Conservation (phyloP, 2,113 vertebrate genomes). For the Limanda limanda region DNA sequence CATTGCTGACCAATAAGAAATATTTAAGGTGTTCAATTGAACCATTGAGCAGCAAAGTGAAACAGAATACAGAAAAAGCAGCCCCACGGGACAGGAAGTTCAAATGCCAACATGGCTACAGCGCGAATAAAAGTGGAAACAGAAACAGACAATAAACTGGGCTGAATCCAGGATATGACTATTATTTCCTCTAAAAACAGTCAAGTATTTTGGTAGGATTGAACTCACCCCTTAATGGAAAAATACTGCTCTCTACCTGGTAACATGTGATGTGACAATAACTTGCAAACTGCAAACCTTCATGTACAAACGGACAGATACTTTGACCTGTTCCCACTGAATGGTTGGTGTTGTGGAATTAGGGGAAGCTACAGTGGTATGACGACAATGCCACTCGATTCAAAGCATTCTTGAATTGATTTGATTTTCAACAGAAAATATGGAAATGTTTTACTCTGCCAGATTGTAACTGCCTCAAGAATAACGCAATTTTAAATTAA, state of each 20-base stretch:
- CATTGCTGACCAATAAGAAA: neutral
- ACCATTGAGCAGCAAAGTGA: neutral
- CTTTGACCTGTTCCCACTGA: conserved; percentile 2
- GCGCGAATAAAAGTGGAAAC: conserved; percentile 57
- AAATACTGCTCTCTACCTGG: conserved; percentile 21
- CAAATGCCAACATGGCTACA: conserved; percentile 27
- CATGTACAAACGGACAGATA: neutral
- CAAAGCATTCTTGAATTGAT: conserved; percentile 6
- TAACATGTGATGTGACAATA: conserved; percentile 17
- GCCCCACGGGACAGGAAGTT: conserved; percentile 45
- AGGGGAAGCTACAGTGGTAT: neutral
- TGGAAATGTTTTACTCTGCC: conserved; percentile 6
- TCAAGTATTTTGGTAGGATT: conserved; percentile 21
- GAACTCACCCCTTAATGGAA: conserved; percentile 34
- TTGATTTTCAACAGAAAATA: conserved; percentile 14
- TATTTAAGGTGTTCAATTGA: neutral
- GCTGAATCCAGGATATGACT: conserved; percentile 58
- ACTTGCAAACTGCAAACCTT: neutral
- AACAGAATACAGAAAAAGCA: conserved; percentile 14
- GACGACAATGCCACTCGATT: conserved; percentile 5
- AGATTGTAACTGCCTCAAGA: conserved; percentile 12
- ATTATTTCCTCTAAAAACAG: conserved; percentile 68
- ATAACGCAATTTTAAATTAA: conserved; percentile 3
- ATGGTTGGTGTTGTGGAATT: conserved; percentile 1
- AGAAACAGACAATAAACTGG: conserved; percentile 60